Evolutionary conservation across 2,888 invertebrate species (phyloP).

Genomic region (Amphipoea oculea): DNA sequence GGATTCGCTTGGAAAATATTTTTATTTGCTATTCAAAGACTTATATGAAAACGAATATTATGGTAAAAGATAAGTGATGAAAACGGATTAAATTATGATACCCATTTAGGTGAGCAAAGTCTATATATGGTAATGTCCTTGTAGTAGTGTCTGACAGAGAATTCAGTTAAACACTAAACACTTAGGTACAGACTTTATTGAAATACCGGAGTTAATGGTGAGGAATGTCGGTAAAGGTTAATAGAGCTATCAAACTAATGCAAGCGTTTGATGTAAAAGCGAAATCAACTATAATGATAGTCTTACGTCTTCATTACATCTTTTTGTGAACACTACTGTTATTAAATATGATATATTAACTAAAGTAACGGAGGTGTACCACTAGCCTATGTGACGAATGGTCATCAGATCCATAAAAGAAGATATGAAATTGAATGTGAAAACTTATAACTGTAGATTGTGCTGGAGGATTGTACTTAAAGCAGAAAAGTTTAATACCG

Average conservation of each 20-base stretch:
- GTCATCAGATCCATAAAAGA: too few species aligned
- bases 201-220: slow-evolving; percentile 25
- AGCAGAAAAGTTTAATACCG: background rate
- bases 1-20: background rate
- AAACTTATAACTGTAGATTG: background rate
- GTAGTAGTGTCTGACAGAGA: background rate
- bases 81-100: background rate
- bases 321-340: slow-evolving; percentile 30
- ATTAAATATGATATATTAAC: background rate
- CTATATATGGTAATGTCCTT: background rate
- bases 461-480: background rate
- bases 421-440: background rate
- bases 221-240: slow-evolving; percentile 41
- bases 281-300: slow-evolving; percentile 38
- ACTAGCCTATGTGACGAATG: background rate
- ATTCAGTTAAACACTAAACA: background rate
- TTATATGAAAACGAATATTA: background rate
- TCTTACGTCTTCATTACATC: slow-evolving; percentile 14
- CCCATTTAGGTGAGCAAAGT: background rate
- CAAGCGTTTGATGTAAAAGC: slow-evolving; percentile 29
- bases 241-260: slow-evolving; percentile 38
- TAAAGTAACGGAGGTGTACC: background rate
- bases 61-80: background rate
- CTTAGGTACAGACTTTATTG: slow-evolving; percentile 2
- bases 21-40: background rate